Evolutionary conservation across 1,140 invertebrate species (phyloP), one percentile per base, ranked within the genome.

Genomic region (Panagrolaimus sp.): DNA sequence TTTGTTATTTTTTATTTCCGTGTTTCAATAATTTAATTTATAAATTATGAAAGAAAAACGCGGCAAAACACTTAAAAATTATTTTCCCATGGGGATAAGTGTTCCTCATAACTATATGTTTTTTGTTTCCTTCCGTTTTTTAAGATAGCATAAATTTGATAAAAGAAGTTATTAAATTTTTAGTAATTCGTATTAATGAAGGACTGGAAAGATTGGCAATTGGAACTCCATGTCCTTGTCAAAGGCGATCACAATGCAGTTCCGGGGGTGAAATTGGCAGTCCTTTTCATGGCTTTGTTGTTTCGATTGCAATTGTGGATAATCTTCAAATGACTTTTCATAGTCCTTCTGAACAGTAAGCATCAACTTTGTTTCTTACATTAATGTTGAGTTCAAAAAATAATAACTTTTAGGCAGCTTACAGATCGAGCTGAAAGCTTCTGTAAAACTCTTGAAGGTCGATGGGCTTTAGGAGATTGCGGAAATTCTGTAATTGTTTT

Each of bases 251-350:
- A 12, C 80, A 82, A 65, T 82, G 80, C 65, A 74, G 80, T 12
- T 75, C 78, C 26, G 71, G 78, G 17, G 70, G 69, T 32, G 64
- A 69, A 46, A 69, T 45, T 24, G 43, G 46, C 32, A 71, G 62
- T 48, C 66, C 76, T 62, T 80, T 82, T 43, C 80, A 82, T 52
- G 80, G 80, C 6, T 82, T 82, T 68, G 71, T 82, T 68, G 80
- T 82, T 14, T 82, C 80, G 1, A 76, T 82, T n/a, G 80, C 80
- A 28, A 71, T 82, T 21, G 77, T 83, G 2, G 69, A 78, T 58
- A 83, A 83, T 66, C 71, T 82, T n/a, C 80, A 82, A 67, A 82
- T 82, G 80, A 81, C 71, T 43, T 83, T 82, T 66, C 80, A 82
- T 69, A 76, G 76, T 28, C 80, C 80, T 21, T 82, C 79, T 47